Evolutionary conservation across 2,113 vertebrate species (phyloP), one percentile per base, ranked within the genome.

Genomic region (Crocuta crocuta): DNA sequence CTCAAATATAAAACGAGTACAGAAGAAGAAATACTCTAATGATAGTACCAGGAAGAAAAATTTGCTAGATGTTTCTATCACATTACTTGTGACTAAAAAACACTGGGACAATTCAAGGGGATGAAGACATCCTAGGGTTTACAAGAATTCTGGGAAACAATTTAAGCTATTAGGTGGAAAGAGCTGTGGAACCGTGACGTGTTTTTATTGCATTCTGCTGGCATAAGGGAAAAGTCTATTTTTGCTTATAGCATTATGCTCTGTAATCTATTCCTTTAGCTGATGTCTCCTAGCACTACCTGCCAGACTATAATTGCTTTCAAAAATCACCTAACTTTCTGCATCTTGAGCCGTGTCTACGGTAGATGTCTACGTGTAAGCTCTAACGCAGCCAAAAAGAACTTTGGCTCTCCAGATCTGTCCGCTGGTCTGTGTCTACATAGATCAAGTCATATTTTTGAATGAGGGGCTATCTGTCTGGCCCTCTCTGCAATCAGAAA

Each of bases 41-140:
- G 16, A 76, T 17, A 73, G 12, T 65, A 63, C 4, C 45, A 33
- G 65, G 31, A 48, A 35, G 39, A 66, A 71, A 33, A 24, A 10
- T 26, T 70, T 94, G 73, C 53, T 82, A 80, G 70, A 58, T 94
- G 61, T 78, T 92, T 92, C 33, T 70, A 50, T 80, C n/a, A 63
- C 24, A 39, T 66, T 68, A 76, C 45, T 45, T 39, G 74, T 48
- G 28, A 70, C 92, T 33, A 76, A 89, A 71, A 96, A 81, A 95
- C 43, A 78, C 10, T 61, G 28, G 65, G 50, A 16, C 53, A 31
- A 4, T 66, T 95, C 84, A 65, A 96, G 93, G 78, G 45, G 84
- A 80, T 9, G 21, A 95, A 92, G 76, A 92, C 31, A n/a, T 39
- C 15, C 9, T 68, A 28, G 76, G 3, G 15, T 65, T 80, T 84